Evolutionary conservation across 1,140 invertebrate species (phyloP).

Genomic region (Doryteuthis pealeii): DNA sequence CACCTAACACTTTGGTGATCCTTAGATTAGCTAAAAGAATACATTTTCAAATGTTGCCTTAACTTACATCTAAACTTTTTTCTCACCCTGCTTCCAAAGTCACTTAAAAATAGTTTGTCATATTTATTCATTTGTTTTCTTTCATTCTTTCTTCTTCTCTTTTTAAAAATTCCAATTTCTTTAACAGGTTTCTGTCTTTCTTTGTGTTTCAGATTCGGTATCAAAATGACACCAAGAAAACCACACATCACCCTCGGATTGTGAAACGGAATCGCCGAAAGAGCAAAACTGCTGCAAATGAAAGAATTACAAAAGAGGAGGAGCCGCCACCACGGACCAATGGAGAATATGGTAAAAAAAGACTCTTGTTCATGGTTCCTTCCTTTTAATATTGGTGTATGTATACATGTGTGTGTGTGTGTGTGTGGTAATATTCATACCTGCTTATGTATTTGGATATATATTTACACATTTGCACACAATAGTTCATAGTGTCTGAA

Average conservation of each 20-base stretch:
- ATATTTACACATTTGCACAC: background rate
- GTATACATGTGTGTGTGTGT: background rate
- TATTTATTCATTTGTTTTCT: too few species aligned
- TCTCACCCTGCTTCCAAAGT: too few species aligned
- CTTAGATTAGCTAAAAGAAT: too few species aligned
- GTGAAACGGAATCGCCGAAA: conserved; percentile 1
- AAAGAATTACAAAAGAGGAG: background rate
- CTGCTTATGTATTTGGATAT: too few species aligned
- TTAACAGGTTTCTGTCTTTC: too few species aligned
- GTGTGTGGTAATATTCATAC: background rate
- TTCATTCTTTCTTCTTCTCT: too few species aligned
- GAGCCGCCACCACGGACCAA: background rate
- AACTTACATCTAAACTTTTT: too few species aligned
- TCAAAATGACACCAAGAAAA: background rate
- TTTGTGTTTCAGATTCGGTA: background rate
- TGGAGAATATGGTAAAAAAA: background rate
- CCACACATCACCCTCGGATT: background rate
- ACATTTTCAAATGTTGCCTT: too few species aligned
- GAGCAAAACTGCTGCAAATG: background rate
- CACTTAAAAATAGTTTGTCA: too few species aligned
- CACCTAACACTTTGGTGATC: too few species aligned
- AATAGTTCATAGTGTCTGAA: background rate
- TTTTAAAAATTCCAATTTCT: too few species aligned
- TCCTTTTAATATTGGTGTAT: background rate
- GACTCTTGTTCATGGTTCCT: background rate